phyloP scores from a whole-genome alignment of 2,113 vertebrate species.

The Antigone vipio region DNA sequence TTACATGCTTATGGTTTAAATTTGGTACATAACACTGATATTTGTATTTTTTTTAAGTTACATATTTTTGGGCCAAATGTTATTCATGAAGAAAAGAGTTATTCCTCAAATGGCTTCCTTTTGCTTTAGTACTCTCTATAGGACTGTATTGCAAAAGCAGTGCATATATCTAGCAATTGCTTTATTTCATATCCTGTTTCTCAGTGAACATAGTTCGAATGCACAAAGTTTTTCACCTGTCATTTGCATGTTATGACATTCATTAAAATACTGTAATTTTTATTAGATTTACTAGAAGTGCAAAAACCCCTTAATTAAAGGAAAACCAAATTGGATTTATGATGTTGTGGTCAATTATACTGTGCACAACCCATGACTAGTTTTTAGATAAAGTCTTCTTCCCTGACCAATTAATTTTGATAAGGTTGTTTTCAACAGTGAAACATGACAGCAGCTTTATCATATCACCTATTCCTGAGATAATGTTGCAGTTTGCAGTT shows the following conservation, averaged over 20 bases:
- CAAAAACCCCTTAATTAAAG: neutral
- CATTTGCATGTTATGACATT: neutral
- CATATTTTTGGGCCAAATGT: neutral
- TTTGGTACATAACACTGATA: neutral
- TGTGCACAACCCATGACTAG: constrained; percentile 43
- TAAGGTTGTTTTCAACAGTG: constrained; percentile 36
- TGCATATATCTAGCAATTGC: neutral
- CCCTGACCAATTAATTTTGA: constrained; percentile 42
- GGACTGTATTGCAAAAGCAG: neutral
- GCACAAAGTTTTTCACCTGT: neutral
- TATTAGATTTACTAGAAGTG: neutral
- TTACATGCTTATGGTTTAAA: neutral
- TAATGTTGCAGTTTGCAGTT: neutral
- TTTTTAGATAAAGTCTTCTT: constrained; percentile 54
- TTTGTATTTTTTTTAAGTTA: neutral
- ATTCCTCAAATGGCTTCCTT: neutral
- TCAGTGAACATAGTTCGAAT: neutral
- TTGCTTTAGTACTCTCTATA: neutral
- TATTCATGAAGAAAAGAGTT: neutral
- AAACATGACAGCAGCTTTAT: constrained; percentile 56
- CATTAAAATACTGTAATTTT: neutral
- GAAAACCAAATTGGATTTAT: constrained; percentile 22
- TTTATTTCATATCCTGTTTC: neutral
- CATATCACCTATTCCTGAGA: neutral
- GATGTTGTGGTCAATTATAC: constrained; percentile 58